Percentiles rank a stretch among this genome's conserved stretches.
phyloP scores from a whole-genome alignment of 2,113 vertebrate species.

The Casuarius casuarius region DNA sequence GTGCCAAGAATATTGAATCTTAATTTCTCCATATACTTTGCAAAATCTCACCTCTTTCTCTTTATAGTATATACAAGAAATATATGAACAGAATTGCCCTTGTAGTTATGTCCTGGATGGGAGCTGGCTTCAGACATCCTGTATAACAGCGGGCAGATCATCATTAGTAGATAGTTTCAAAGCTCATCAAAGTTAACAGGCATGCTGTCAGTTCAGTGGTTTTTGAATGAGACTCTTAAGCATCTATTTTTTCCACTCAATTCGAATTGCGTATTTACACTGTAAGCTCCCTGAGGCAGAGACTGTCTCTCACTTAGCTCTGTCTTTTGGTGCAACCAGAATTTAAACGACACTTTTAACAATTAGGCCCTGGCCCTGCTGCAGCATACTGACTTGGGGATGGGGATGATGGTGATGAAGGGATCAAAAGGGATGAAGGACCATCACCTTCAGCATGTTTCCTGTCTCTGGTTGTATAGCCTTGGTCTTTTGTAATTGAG shows the following conservation, averaged over 20 bases:
- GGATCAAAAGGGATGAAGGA: not conserved
- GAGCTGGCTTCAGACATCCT: not conserved
- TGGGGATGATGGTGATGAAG: not conserved
- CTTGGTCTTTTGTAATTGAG: not conserved
- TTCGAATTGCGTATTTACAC: not conserved
- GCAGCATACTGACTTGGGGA: not conserved
- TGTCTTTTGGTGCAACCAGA: not conserved
- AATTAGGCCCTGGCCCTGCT: not conserved
- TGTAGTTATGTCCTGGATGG: not conserved
- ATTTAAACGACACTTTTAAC: not conserved
- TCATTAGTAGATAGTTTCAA: not conserved
- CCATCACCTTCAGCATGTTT: not conserved
- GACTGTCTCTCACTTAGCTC: not conserved
- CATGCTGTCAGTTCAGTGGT: not conserved
- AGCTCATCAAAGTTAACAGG: constrained; percentile 14
- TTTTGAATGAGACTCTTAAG: constrained; percentile 1
- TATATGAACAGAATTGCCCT: not conserved
- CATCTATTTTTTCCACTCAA: not conserved
- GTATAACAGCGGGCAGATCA: not conserved
- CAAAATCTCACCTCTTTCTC: not conserved
- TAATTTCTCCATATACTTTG: not conserved
- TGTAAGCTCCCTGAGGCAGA: not conserved
- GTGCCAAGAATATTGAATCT: not conserved
- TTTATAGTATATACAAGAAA: not conserved
- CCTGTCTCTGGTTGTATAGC: not conserved